Evolutionary conservation across 2,797 vertebrate genomes (phyloP).

Genomic region (Nothura maculosa): DNA sequence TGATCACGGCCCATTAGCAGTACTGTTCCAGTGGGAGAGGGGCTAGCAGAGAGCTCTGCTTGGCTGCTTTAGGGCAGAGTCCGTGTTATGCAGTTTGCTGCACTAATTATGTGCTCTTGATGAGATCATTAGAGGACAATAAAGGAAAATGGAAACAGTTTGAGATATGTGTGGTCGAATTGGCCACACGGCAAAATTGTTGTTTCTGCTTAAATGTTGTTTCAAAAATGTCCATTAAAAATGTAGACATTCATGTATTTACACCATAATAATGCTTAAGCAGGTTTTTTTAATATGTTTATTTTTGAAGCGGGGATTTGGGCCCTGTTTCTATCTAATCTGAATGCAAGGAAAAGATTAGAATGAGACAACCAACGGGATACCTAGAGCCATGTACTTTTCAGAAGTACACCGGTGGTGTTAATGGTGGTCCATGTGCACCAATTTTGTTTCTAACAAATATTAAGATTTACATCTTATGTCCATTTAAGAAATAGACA

Average conservation of each 20-base stretch:
- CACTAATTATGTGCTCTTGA: slow-evolving; percentile 62
- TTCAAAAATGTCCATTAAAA: slow-evolving; percentile 44
- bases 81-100: slow-evolving; percentile 36
- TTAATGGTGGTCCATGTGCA: neutral
- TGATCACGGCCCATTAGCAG: neutral
- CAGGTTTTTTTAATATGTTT: slow-evolving; percentile 65
- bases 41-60: slow-evolving; percentile 40
- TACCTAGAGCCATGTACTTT: neutral
- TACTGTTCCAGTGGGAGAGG: slow-evolving; percentile 17
- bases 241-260: slow-evolving; percentile 34
- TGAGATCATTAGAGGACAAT: slow-evolving; percentile 74
- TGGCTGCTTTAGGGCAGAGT: slow-evolving; percentile 58
- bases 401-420: neutral
- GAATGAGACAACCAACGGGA: neutral
- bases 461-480: neutral
- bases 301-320: slow-evolving; percentile 60
- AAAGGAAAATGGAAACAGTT: slow-evolving; percentile 75
- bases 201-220: slow-evolving; percentile 49
- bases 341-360: slow-evolving; percentile 28
- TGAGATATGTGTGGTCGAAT: slow-evolving; percentile 74
- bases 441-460: neutral
- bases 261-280: slow-evolving; percentile 53
- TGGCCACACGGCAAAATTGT: slow-evolving; percentile 62
- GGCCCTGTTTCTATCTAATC: slow-evolving; percentile 39
- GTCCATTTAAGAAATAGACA: neutral